Conservation (phyloP, 2,113 vertebrate species). For the Tyto alba region DNA sequence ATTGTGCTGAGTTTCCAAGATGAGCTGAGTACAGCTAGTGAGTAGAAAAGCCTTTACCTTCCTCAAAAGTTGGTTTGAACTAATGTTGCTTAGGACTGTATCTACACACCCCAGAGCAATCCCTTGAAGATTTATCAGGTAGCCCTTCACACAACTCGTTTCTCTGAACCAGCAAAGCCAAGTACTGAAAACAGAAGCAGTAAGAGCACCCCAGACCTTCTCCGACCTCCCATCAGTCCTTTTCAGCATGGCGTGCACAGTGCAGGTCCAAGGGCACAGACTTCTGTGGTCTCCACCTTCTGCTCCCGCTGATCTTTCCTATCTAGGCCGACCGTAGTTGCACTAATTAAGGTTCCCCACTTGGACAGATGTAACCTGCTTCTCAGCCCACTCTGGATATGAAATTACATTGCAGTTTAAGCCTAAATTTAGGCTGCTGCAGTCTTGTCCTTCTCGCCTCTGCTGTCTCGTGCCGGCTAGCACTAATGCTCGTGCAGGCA, state of each 20-base stretch:
- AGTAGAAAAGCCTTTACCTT: neutral
- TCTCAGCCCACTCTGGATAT: neutral
- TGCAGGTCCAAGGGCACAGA: neutral
- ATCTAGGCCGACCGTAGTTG: neutral
- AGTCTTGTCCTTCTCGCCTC: neutral
- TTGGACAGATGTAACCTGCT: neutral
- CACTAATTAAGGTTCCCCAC: neutral
- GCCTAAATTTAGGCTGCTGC: neutral
- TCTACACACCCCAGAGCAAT: neutral
- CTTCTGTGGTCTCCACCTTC: neutral
- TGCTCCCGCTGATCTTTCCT: neutral
- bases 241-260: accelerated
- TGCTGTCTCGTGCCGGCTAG: neutral
- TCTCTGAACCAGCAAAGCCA: neutral
- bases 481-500: neutral
- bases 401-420: neutral
- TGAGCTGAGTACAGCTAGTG: neutral
- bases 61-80: neutral
- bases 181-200: neutral
- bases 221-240: too few relatives aligned
- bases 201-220: neutral
- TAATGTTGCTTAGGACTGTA: neutral
- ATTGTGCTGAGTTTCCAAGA: neutral
- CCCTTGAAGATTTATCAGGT: neutral
- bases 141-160: neutral